Base-by-base conservation (phyloP, 2,113 vertebrate genomes). In the Gila orcuttii region DNA sequence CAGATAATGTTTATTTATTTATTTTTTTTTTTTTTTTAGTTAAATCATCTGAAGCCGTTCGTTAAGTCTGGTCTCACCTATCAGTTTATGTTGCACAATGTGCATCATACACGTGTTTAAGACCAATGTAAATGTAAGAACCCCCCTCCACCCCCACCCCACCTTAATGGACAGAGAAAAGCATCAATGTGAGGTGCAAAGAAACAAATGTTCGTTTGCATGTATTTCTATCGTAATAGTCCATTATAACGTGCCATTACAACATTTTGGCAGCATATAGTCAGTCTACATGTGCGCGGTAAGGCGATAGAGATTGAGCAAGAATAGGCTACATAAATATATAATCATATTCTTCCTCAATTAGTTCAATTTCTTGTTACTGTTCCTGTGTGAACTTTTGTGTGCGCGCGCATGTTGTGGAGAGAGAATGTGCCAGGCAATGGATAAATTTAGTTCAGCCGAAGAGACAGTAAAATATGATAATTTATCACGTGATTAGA, bases 351-450 rank as follows among this genome's bases (percentile, higher is more conserved):
- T 25, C 39, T 39, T 39, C 6, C 39, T 39, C 39, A 47, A 45
- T 42, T 47, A 11, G 12, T n/a, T 45, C 11, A 64, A 64, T 3
- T 25, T 11, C n/a, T 42, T 74, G 71, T 45, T 8, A 13, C 23
- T 47, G 15, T 47, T 74, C 42, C 42, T 25, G 12, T 25, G 12
- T 74, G n/a, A 47, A 74, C 23, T 2, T n/a, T 28, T 25, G 68
- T 25, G 68, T 73, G 36, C 5, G 39, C 36, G 66, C 31, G 17
- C 21, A 33, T 74, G 39, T 74, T 47, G 42, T 39, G 6, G 12
- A 47, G 23, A 84, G 80, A 77, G 75, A 77, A 78, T 76, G 75
- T 77, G 75, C 81, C 23, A 60, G 1, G 31, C 31, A 85, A 36
- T 83, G 82, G 42, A 47, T 19, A 57, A 39, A 52, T 68, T 88